Conservation (phyloP, 2,797 vertebrate genomes). For the Leucoraja ocellata region DNA sequence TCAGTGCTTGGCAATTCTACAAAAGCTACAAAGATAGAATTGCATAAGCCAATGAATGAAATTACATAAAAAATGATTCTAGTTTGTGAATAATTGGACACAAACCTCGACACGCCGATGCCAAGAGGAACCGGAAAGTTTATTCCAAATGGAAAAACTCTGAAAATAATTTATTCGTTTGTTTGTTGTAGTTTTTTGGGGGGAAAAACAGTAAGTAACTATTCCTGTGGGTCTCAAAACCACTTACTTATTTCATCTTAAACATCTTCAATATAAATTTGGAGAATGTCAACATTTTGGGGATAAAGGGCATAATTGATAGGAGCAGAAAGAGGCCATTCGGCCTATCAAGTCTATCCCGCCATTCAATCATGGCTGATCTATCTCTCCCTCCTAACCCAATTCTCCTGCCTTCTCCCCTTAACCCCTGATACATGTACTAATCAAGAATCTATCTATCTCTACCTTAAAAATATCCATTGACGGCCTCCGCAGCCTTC, state of each 20-base stretch:
- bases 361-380: too few species aligned
- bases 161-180: neutral
- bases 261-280: neutral
- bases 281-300: neutral
- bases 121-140: neutral
- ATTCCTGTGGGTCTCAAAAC: neutral
- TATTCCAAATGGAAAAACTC: neutral
- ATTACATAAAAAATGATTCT: neutral
- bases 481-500: too few species aligned
- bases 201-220: neutral
- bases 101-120: neutral
- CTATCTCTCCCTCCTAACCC: too few species aligned
- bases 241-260: neutral
- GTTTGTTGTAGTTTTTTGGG: neutral
- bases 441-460: too few species aligned
- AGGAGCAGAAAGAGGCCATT: too few species aligned
- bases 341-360: too few species aligned
- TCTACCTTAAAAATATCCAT: too few species aligned
- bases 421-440: too few species aligned
- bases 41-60: neutral
- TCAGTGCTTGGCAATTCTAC: neutral
- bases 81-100: neutral
- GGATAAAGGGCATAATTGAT: too few species aligned
- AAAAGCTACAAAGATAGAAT: neutral
- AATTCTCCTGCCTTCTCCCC: too few species aligned